phyloP scores from a whole-genome alignment of 64 coral and sea anemone species.

The Stylophora pistillata region DNA sequence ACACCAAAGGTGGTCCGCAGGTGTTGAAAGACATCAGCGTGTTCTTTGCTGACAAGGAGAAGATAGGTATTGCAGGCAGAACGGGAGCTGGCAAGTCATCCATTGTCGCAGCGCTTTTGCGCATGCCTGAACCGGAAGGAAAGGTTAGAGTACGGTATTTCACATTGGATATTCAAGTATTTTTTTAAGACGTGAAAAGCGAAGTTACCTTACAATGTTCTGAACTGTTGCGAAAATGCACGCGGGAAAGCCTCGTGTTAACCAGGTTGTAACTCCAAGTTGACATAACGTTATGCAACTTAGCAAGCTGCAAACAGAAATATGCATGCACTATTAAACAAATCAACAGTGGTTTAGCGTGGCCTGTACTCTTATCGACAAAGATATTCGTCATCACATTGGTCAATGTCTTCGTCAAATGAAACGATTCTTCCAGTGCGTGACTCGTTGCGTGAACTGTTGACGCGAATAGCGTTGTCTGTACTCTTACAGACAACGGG shows the following conservation, averaged over 20 bases:
- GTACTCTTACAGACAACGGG: too few relatives aligned
- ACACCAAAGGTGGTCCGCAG: constrained; percentile 23
- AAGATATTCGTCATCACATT: too few relatives aligned
- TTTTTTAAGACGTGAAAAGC: background rate
- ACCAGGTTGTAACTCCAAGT: too few relatives aligned
- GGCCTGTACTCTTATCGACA: too few relatives aligned
- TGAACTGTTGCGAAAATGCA: background rate
- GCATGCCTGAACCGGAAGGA: constrained; percentile 59
- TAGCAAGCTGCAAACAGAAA: too few relatives aligned
- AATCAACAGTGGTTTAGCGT: too few relatives aligned
- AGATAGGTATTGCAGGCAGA: constrained; percentile 51
- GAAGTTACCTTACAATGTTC: background rate
- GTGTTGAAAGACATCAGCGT: constrained; percentile 43
- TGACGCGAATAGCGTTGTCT: too few relatives aligned
- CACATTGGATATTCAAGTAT: background rate
- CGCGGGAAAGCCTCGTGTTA: background rate
- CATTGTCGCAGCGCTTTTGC: constrained; percentile 40
- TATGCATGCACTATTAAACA: too few relatives aligned
- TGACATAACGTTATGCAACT: too few relatives aligned
- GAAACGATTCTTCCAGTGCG: too few relatives aligned
- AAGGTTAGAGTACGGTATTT: background rate
- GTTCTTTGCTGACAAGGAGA: constrained; percentile 17
- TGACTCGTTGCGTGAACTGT: too few relatives aligned
- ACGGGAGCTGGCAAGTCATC: constrained; percentile 68
- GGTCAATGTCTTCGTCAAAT: too few relatives aligned